phyloP scores from a whole-genome alignment of 2,113 vertebrate genomes.

The Orthonyx spaldingii region DNA sequence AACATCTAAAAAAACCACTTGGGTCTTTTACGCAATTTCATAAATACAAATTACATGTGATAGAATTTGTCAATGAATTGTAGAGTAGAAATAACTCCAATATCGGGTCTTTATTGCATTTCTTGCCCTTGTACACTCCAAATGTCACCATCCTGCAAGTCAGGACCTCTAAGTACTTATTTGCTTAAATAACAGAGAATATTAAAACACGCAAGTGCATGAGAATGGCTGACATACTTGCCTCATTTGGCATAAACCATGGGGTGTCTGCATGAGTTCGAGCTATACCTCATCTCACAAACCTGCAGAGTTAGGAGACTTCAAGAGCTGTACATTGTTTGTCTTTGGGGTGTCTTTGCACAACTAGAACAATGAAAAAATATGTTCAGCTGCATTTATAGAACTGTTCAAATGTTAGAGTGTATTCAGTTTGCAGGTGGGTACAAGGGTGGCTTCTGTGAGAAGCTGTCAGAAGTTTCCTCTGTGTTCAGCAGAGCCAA shows the following conservation, averaged over 20 bases:
- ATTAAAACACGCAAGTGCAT: neutral
- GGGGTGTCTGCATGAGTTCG: neutral
- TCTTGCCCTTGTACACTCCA: neutral
- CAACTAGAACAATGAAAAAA: neutral
- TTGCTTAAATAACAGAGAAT: neutral
- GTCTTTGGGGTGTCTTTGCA: neutral
- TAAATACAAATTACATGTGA: neutral
- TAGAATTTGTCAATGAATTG: neutral
- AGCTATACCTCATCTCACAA: neutral
- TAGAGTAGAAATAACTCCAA: neutral
- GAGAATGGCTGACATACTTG: neutral
- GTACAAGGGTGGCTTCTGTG: neutral
- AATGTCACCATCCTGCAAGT: neutral
- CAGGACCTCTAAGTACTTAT: neutral
- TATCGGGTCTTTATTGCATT: neutral
- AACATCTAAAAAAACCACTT: neutral
- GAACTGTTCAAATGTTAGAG: neutral
- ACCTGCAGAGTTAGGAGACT: neutral
- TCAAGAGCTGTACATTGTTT: neutral
- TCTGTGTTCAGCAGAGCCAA: neutral
- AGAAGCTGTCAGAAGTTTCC: neutral
- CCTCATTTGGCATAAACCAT: fast-evolving
- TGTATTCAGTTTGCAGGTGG: neutral
- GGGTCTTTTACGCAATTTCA: neutral
- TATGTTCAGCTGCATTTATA: neutral